Evolutionary conservation across 2,797 vertebrate genomes (phyloP), one percentile per base, ranked within the genome.

Genomic region (Caiman crocodilus): DNA sequence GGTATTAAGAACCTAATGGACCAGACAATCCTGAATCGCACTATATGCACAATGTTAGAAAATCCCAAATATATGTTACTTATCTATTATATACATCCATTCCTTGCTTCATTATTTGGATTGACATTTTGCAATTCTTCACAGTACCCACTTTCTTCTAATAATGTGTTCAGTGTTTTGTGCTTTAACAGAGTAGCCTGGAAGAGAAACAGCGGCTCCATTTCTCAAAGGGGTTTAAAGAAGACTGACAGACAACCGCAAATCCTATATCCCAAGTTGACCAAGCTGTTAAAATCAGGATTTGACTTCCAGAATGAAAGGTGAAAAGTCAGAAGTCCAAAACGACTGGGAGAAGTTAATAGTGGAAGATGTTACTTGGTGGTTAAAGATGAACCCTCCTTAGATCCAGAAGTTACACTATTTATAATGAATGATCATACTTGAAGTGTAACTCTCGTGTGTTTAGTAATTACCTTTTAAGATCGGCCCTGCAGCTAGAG

Each of bases 311-410:
- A n/a, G 30, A 79, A 26, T 21, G 21, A 73, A 73, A 35, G 14
- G 26, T 26, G 15, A 5, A 26, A 71, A 71, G 12, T 13, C 7
- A 73, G 35, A 73, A 23, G 14, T 35, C 23, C 14, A 50, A 26
- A 73, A 56, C 28, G 80, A 14, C 5, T 64, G 16, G 64, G 55
- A 87, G 32, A 78, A 83, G 61, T 28, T 12, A 50, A 63, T 2
- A 0, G 0, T 28, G 4, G n/a, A 4, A 7, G 25, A 18, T 42
- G 35, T 11, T 11, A 4, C 55, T 57, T 76, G 26, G 10, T n/a
- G 20, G 55, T 57, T n/a, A 13, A 21, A 75, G 61, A 60, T 30
- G 26, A 84, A 69, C 56, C 30, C 59, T 7, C 16, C 57, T 42
- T 14, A 1, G 17, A 21, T 23, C 9, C 17, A 42, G 26, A 74